Percentiles rank a stretch among this genome's conserved stretches.
Evolutionary conservation across 2,797 vertebrate genomes (phyloP).

Genomic region (Muscicapa striata): DNA sequence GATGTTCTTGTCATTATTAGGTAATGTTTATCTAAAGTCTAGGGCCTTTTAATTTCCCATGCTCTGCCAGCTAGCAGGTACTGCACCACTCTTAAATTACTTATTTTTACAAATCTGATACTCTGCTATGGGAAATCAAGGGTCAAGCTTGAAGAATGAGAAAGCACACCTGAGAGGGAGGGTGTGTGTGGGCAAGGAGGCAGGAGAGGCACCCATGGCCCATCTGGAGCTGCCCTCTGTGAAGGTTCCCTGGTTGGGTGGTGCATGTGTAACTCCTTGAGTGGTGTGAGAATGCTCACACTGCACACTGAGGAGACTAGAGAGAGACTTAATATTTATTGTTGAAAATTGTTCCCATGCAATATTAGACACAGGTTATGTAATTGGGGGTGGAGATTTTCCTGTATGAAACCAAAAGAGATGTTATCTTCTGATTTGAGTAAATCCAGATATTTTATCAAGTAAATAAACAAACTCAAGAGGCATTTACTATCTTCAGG

Average conservation of each 20-base stretch:
- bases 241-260: neutral
- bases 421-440: no score
- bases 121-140: neutral
- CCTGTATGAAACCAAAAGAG: no score
- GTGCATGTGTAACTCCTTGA: neutral
- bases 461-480: no score
- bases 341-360: neutral
- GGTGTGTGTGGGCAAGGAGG: neutral
- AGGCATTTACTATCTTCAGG: no score
- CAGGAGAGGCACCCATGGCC: neutral
- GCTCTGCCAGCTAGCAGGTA: neutral
- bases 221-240: neutral
- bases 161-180: neutral
- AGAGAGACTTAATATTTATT: neutral
- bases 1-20: neutral
- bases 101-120: neutral
- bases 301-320: neutral
- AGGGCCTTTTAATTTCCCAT: neutral
- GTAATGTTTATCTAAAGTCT: neutral
- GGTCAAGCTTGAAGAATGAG: neutral
- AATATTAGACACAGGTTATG: neutral
- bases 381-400: neutral
- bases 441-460: no score
- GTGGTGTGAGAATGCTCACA: neutral
- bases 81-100: neutral